phyloP scores from a whole-genome alignment of 2,797 vertebrate species.

The Syngnathus acus region DNA sequence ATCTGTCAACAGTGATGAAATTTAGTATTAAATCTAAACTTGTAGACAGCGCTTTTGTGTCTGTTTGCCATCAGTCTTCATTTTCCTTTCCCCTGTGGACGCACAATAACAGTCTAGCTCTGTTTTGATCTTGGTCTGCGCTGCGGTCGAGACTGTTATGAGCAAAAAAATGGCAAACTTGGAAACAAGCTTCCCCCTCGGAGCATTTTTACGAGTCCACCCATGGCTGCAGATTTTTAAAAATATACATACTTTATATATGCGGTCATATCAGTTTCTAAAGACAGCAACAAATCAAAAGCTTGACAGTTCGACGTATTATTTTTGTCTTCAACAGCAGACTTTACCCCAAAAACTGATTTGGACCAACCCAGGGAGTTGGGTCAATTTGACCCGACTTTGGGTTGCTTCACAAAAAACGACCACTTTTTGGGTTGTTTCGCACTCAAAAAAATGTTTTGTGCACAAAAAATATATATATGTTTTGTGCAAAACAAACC shows the following conservation, averaged over 20 bases:
- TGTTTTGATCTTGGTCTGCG: neutral
- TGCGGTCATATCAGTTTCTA: neutral
- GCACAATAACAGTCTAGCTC: neutral
- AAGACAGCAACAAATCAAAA: neutral
- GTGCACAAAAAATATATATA: no score
- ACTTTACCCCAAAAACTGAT: no score
- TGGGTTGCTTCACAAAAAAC: no score
- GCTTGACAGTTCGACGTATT: neutral
- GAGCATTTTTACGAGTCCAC: neutral
- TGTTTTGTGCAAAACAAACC: no score
- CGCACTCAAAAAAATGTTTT: no score
- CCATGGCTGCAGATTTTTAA: neutral
- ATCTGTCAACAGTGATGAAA: neutral
- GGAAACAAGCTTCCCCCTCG: neutral
- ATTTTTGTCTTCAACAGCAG: neutral
- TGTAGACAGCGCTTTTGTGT: neutral
- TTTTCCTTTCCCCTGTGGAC: conserved; percentile 1
- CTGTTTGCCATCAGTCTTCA: neutral
- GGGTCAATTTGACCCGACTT: no score
- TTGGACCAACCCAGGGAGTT: no score
- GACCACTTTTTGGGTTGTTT: no score
- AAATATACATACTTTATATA: neutral
- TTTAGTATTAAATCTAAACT: neutral
- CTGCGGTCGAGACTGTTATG: neutral
- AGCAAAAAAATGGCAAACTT: neutral